These are phyloP conservation scores for Campoletis sonorensis DNA, from an alignment of 1,140 invertebrate genomes.

Conservation along the genomic window DNA sequence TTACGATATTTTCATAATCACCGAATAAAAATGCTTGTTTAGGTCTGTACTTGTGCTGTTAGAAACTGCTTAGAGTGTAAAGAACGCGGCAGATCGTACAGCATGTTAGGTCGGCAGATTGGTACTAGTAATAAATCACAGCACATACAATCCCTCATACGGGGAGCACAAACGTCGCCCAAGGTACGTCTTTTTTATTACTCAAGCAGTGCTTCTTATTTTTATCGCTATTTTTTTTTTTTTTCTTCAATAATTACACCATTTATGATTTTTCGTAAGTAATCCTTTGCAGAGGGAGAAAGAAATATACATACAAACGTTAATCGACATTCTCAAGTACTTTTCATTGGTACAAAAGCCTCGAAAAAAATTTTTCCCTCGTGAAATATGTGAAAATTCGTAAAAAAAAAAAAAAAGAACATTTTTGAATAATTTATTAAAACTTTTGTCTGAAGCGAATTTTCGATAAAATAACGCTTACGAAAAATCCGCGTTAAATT, in stretches of 20 bases:
- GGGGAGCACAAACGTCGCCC: conserved; percentile 89
- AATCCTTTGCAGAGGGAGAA: too few relatives aligned
- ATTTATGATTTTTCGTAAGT: too few relatives aligned
- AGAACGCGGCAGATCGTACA: conserved; percentile 88
- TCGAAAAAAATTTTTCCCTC: too few relatives aligned
- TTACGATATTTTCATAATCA: conserved; percentile 64
- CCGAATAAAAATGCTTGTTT: conserved; percentile 76
- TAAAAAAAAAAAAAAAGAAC: not conserved
- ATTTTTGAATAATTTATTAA: too few relatives aligned
- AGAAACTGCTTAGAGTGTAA: conserved; percentile 99
- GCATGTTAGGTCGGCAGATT: conserved; percentile 77
- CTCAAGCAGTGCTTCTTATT: conserved; percentile 27
- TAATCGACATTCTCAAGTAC: too few relatives aligned
- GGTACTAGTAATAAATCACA: conserved; percentile 79
- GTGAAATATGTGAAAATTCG: too few relatives aligned
- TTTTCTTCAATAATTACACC: not conserved
- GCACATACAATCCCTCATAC: conserved; percentile 89
- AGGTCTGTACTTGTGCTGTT: conserved; percentile 98
- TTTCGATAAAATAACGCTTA: too few relatives aligned
- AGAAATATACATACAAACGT: too few relatives aligned
- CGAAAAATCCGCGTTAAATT: too few relatives aligned
- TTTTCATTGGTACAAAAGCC: too few relatives aligned
- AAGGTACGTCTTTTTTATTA: conserved; percentile 81
- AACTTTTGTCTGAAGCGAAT: too few relatives aligned
- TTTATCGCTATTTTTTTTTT: conserved; percentile 13